Conservation (phyloP, 2,888 invertebrate genomes). For the Chrysomela aeneicollis region DNA sequence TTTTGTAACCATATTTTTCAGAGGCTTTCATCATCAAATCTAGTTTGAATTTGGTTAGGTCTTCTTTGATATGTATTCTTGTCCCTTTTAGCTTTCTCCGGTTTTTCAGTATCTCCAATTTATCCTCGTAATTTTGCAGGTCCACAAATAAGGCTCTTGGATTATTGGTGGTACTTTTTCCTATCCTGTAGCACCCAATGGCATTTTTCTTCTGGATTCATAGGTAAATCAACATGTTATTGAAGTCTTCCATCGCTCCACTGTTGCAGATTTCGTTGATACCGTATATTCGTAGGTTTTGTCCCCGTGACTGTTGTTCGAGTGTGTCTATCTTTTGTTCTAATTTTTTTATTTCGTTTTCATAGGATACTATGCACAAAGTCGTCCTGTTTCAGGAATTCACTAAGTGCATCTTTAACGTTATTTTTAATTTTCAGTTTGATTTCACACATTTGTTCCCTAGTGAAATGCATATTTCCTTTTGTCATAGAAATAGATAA, state of each 20-base stretch:
- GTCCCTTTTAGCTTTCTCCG: neutral
- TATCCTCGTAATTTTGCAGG: neutral
- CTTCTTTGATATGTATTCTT: neutral
- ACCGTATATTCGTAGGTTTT: constrained; percentile 10
- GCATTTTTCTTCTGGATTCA: constrained; percentile 10
- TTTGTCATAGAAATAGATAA: constrained; percentile 3
- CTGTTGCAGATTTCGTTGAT: constrained; percentile 7
- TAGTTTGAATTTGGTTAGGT: constrained; percentile 3
- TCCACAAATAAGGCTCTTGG: constrained; percentile 7
- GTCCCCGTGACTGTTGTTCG: constrained; percentile 7
- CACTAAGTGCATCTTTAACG: constrained; percentile 10
- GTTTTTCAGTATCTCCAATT: neutral
- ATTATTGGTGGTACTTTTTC: neutral
- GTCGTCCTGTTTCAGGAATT: constrained; percentile 14
- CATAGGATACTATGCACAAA: constrained; percentile 9
- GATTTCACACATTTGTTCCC: constrained; percentile 15
- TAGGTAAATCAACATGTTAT: constrained; percentile 8
- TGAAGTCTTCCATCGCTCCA: constrained; percentile 16
- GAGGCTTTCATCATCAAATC: constrained; percentile 9
- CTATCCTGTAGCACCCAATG: constrained; percentile 11
- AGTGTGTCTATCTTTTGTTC: constrained; percentile 2
- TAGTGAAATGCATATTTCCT: constrained; percentile 13
- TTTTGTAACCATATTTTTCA: constrained; percentile 7
- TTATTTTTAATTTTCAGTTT: constrained; percentile 14
- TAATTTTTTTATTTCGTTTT: too few species aligned